A percentile compares a stretch with the other conserved stretches of the same genome.
Evolutionary conservation across 2,797 vertebrate genomes (phyloP).

Genomic region (Gorsachius magnificus): DNA sequence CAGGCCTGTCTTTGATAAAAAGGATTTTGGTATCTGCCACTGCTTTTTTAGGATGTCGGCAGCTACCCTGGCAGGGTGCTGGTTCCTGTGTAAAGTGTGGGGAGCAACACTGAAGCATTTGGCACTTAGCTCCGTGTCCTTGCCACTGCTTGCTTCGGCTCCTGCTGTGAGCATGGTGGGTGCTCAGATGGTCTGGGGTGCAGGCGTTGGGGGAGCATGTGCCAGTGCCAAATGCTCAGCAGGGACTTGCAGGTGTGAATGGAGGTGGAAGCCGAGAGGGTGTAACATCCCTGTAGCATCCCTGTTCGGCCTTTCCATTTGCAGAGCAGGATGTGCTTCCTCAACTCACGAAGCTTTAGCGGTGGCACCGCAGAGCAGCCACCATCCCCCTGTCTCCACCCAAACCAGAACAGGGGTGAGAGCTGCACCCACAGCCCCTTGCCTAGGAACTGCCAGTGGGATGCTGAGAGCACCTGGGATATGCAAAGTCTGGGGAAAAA

Average conservation of each 20-base stretch:
- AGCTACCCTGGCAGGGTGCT: not conserved
- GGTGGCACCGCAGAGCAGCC: not conserved
- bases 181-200: not conserved
- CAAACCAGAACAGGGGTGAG: accelerated
- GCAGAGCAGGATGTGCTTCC: not conserved
- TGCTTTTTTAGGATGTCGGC: not conserved
- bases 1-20: not conserved
- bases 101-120: not conserved
- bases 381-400: accelerated
- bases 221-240: not conserved
- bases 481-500: not conserved
- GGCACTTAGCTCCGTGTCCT: not conserved
- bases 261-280: not conserved
- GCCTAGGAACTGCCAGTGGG: not conserved
- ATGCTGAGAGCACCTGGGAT: not conserved
- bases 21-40: not conserved
- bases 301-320: not conserved
- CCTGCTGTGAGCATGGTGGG: accelerated
- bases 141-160: not conserved
- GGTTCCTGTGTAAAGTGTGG: not conserved
- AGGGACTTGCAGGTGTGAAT: not conserved
- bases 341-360: not conserved
- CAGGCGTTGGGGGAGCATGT: accelerated
- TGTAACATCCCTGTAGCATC: too few species aligned
- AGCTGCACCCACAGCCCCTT: not conserved